phyloP scores from a whole-genome alignment of 2,797 vertebrate species.

The Lepus townsendii region DNA sequence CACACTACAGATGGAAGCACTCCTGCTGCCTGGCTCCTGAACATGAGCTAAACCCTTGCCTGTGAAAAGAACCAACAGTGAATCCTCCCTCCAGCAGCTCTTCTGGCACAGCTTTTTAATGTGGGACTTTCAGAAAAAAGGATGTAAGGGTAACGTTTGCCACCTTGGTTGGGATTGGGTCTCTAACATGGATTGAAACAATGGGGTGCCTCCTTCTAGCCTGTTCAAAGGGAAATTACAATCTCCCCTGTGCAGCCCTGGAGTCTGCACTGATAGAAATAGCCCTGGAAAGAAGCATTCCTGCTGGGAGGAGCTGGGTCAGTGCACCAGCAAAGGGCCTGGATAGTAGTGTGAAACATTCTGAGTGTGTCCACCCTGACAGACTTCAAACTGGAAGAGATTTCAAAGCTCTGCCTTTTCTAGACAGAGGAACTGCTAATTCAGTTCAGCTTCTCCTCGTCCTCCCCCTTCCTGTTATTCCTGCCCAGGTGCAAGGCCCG shows the following conservation, averaged over 20 bases:
- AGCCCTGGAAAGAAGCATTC: neutral
- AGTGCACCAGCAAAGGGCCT: no score
- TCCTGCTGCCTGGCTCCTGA: neutral
- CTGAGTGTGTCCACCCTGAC: neutral
- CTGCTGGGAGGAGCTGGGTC: neutral
- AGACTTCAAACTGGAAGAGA: neutral
- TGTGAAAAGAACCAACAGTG: neutral
- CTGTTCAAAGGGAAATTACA: neutral
- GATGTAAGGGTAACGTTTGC: neutral
- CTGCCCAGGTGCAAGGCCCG: neutral
- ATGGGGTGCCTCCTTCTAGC: neutral
- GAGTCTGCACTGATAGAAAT: neutral
- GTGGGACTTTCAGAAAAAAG: neutral
- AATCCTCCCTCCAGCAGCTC: fast-evolving
- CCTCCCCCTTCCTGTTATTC: neutral
- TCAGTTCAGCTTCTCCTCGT: neutral
- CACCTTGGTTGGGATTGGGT: neutral
- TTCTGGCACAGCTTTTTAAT: neutral
- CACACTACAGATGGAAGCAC: neutral
- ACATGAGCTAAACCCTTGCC: no score
- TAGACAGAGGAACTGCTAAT: neutral
- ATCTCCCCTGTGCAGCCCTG: no score
- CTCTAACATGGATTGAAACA: neutral
- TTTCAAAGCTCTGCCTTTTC: neutral
- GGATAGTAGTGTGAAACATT: neutral